A percentile compares a stretch with the other conserved stretches of the same genome.
Evolutionary conservation across 2,888 invertebrate species (phyloP).

Genomic region (Ectemnius cavifrons): DNA sequence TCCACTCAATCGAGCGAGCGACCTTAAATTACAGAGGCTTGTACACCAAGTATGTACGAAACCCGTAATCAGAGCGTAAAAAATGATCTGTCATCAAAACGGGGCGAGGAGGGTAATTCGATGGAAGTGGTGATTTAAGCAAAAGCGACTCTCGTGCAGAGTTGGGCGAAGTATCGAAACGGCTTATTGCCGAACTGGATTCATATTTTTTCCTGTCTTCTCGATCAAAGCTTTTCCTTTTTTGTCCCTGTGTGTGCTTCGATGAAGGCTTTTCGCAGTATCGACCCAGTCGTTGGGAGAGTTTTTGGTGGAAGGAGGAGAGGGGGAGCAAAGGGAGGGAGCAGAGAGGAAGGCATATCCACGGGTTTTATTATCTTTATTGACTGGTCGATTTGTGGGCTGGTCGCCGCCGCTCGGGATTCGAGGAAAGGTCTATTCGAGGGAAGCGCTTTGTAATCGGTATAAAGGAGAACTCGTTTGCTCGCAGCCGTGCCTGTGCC

Average conservation of each 20-base stretch:
- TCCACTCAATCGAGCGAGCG: too few relatives aligned
- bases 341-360: neutral
- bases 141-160: too few relatives aligned
- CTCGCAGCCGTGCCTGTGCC: conserved; percentile 15
- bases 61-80: too few relatives aligned
- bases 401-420: conserved; percentile 29
- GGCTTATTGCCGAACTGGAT: too few relatives aligned
- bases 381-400: conserved; percentile 18
- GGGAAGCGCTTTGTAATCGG: conserved; percentile 42
- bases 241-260: neutral
- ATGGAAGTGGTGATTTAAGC: too few relatives aligned
- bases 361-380: conserved; percentile 7
- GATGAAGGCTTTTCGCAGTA: conserved; percentile 5
- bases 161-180: too few relatives aligned
- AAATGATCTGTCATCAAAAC: too few relatives aligned
- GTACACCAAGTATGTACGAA: too few relatives aligned
- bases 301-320: neutral
- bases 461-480: conserved; percentile 48
- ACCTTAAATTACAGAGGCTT: too few relatives aligned
- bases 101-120: too few relatives aligned
- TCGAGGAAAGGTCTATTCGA: conserved; percentile 53
- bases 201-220: too few relatives aligned
- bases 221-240: neutral
- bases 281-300: neutral
- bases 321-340: neutral